Evolutionary conservation across 2,888 invertebrate species (phyloP), one percentile per base, ranked within the genome.

Genomic region (Cerastoderma edule): DNA sequence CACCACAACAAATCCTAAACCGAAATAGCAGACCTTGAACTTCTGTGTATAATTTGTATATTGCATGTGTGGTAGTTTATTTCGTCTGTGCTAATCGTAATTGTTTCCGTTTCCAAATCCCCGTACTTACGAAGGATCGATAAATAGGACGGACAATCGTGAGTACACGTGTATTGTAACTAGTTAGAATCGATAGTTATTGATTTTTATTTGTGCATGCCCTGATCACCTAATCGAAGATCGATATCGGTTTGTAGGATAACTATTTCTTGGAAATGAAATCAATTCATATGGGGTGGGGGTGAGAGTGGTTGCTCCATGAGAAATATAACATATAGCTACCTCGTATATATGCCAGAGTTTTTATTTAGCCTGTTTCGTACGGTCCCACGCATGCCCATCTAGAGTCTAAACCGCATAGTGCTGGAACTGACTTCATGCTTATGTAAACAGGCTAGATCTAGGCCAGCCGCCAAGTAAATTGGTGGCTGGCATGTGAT

Each of bases 31-130:
- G 46, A 13, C 46, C 46, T 46, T 46, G 46, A 46, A 46, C 46
- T 46, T 46, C 4, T 13, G 46, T n/a, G n/a, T n/a, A n/a, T n/a
- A n/a, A 46, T 46, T n/a, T 22, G 19, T 3, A n/a, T 22, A n/a
- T 39, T 46, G 46, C 46, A 46, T 46, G 46, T 46, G 46, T 46
- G n/a, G n/a, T n/a, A n/a, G 46, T 46, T 46, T 6, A 46, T 46
- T 46, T 46, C 46, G 19, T 46, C n/a, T 46, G 46, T 22, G 22
- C 4, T 19, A 46, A 46, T 19, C 22, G 4, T 46, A n/a, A 22
- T 46, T 46, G 22, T 13, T 46, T 46, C 19, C 22, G 2, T n/a
- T n/a, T n/a, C 4, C 4, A 46, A 3, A 3, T 6, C 22, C 4
- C 16, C 46, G 4, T 13, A 46, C 4, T 19, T 46, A 22, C 4